Percentiles rank a stretch among this genome's conserved stretches.
Conservation (phyloP, 2,113 vertebrate genomes). For the Felis chaus region DNA sequence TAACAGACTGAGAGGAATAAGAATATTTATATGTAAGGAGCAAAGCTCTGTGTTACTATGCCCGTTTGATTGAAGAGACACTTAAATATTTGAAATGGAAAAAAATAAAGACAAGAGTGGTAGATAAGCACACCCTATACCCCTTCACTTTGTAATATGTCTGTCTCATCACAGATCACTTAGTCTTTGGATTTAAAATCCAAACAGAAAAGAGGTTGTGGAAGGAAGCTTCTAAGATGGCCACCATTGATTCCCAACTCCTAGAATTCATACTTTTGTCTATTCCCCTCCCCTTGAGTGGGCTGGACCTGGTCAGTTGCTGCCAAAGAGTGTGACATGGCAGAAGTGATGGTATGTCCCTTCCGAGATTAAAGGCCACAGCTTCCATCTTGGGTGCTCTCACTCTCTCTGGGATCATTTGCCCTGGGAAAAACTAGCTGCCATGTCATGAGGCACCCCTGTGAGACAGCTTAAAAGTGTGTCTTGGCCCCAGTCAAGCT, state of each 20-base stretch:
- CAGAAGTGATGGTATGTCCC: neutral
- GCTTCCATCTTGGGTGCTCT: neutral
- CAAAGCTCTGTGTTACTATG: neutral
- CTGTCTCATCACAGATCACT: neutral
- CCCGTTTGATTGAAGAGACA: neutral
- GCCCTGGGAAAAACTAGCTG: neutral
- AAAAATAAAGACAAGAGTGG: neutral
- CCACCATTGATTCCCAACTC: neutral
- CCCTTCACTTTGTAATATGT: neutral
- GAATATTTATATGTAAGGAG: neutral
- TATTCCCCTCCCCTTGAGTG: neutral
- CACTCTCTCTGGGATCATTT: neutral
- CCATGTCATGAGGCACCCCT: neutral
- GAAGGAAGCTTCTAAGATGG: neutral
- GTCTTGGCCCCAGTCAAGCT: neutral
- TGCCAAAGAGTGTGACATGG: neutral
- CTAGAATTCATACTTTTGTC: neutral
- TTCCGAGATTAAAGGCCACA: neutral
- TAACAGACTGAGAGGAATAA: neutral
- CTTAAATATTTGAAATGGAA: slow-evolving; percentile 14
- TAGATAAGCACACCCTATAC: neutral
- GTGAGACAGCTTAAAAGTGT: neutral
- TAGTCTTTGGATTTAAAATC: slow-evolving; percentile 30
- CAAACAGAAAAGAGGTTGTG: neutral
- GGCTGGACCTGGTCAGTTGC: neutral